Percentiles rank a stretch among this genome's conserved stretches.
These are phyloP conservation scores for Pterocles gutturalis DNA, from an alignment of 2,113 vertebrate species.

Conservation along the genomic window DNA sequence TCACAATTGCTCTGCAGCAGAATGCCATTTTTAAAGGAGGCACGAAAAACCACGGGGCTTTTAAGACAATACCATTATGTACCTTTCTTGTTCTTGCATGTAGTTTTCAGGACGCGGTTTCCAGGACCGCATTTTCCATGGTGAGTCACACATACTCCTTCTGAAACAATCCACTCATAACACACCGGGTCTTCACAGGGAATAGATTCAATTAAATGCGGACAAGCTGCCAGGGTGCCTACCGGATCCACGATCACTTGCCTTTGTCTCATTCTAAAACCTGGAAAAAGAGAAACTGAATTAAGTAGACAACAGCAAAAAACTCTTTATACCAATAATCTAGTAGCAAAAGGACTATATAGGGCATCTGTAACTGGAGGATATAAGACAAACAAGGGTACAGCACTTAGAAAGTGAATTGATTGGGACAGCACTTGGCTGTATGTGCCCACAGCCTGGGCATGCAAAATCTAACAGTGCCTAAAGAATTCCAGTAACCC, in stretches of 20 bases:
- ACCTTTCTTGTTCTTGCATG: constrained; percentile 86
- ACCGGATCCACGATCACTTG: constrained; percentile 79
- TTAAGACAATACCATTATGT: not conserved
- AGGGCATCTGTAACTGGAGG: not conserved
- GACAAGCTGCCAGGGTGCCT: constrained; percentile 75
- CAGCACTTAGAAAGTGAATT: not conserved
- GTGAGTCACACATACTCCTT: constrained; percentile 79
- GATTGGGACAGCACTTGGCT: not conserved
- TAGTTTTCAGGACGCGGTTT: constrained; percentile 74
- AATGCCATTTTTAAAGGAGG: not conserved
- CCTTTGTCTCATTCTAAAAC: constrained; percentile 87
- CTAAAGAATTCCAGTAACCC: not conserved
- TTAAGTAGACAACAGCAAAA: not conserved
- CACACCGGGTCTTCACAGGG: constrained; percentile 91
- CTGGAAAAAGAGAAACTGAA: constrained; percentile 66
- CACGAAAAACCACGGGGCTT: accelerated
- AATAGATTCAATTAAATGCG: constrained; percentile 87
- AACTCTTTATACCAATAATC: not conserved
- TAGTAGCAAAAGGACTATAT: accelerated
- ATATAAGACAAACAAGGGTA: not conserved
- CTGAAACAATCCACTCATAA: constrained; percentile 81
- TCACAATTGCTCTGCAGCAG: not conserved
- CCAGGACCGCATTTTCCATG: constrained; percentile 86
- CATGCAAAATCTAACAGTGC: not conserved
- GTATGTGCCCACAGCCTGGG: not conserved